A percentile compares a stretch with the other conserved stretches of the same genome.
phyloP scores from a whole-genome alignment of 2,797 vertebrate species.

The Alectoris magna region DNA sequence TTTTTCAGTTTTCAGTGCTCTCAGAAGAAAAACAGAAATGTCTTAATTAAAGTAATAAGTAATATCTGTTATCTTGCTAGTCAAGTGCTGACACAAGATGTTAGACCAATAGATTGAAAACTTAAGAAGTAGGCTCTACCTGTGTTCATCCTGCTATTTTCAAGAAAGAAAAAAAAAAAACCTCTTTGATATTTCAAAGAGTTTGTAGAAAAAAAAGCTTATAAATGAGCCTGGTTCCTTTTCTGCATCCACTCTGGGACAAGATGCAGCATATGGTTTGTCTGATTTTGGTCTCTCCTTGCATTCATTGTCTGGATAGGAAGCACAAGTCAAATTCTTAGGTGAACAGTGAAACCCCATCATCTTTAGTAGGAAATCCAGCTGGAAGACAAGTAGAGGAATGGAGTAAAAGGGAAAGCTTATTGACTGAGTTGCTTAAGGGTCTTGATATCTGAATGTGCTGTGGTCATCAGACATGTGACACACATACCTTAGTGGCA shows the following conservation, averaged over 20 bases:
- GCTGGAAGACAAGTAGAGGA: neutral
- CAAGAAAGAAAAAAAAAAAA: no score
- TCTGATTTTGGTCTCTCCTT: neutral
- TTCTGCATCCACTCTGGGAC: neutral
- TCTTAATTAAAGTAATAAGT: no score
- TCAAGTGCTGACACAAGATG: no score
- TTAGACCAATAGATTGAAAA: no score
- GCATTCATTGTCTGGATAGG: neutral
- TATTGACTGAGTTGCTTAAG: rapidly evolving
- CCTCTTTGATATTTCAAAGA: no score
- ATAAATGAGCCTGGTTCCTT: neutral
- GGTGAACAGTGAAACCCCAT: neutral
- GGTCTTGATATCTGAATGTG: neutral
- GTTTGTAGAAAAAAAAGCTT: neutral
- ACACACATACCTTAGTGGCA: neutral
- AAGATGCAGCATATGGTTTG: neutral
- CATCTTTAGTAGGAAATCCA: neutral
- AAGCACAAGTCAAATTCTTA: neutral
- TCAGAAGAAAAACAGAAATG: no score
- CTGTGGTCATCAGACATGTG: neutral
- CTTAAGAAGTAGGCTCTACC: no score
- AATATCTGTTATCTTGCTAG: no score
- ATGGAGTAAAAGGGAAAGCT: neutral
- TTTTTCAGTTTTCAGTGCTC: no score
- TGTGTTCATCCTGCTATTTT: no score